Evolutionary conservation across 2,888 invertebrate genomes (phyloP).

Genomic region (Phengaris alcon): DNA sequence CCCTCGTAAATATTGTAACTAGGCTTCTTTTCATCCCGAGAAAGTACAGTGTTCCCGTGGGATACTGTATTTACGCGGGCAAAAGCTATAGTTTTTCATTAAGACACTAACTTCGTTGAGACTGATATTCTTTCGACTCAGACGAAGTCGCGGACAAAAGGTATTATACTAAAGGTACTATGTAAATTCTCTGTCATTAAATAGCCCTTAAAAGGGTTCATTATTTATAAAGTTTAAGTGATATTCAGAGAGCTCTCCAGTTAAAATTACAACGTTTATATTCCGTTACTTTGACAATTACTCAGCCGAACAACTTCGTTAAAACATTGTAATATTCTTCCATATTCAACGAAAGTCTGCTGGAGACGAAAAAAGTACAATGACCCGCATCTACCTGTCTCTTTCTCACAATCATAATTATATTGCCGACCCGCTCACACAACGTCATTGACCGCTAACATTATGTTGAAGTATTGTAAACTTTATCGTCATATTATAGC

Average conservation of each 20-base stretch:
- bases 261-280: constrained; percentile 21
- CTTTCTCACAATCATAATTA: neutral
- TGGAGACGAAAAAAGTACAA: neutral
- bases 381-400: neutral
- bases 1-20: no score
- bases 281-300: constrained; percentile 13
- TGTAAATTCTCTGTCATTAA: neutral
- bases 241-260: neutral
- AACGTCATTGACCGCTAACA: no score
- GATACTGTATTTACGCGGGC: no score
- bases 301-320: constrained; percentile 12
- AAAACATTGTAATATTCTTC: constrained; percentile 8
- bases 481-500: no score
- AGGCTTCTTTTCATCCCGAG: no score
- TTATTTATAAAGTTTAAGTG: constrained; percentile 8
- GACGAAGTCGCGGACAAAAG: neutral
- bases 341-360: neutral
- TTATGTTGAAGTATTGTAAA: no score
- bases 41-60: no score
- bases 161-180: no score
- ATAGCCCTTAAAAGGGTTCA: neutral
- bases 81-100: no score
- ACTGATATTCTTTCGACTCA: neutral
- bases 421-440: neutral
- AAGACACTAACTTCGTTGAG: no score